Conservation (phyloP, 2,888 invertebrate genomes). For the Cryptocephalus moraei region DNA sequence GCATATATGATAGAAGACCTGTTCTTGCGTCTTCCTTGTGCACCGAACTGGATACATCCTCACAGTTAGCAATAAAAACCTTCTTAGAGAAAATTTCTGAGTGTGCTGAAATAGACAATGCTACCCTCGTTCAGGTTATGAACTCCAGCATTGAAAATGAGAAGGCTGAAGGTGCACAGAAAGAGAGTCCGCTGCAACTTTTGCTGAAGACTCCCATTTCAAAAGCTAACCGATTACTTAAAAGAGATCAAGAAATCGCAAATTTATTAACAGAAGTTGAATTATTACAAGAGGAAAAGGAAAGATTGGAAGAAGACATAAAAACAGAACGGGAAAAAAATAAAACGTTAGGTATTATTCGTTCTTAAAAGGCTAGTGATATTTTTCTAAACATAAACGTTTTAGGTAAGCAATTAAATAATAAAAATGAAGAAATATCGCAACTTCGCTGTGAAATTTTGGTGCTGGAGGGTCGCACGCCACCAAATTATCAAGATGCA, state of each 20-base stretch:
- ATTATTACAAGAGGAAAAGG: constrained; percentile 51
- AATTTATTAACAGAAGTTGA: constrained; percentile 49
- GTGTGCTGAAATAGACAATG: constrained; percentile 16
- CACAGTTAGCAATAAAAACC: constrained; percentile 28
- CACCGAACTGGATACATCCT: constrained; percentile 21
- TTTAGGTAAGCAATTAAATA: constrained; percentile 32
- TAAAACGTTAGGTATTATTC: constrained; percentile 41
- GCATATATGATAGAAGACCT: constrained; percentile 30
- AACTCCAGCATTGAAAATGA: constrained; percentile 14
- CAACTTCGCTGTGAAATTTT: constrained; percentile 30
- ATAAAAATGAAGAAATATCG: constrained; percentile 34
- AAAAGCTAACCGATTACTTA: constrained; percentile 21
- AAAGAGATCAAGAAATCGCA: constrained; percentile 39
- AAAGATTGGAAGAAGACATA: constrained; percentile 51
- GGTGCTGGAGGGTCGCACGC: constrained; percentile 24
- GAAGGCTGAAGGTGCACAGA: constrained; percentile 3
- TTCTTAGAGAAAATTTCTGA: constrained; percentile 28
- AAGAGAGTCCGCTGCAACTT: constrained; percentile 27
- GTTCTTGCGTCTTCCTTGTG: constrained; percentile 33
- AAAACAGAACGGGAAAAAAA: constrained; percentile 43
- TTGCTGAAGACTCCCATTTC: constrained; percentile 28
- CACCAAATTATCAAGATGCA: constrained; percentile 29
- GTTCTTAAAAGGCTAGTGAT: neutral
- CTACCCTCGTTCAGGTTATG: constrained; percentile 23
- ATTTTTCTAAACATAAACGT: neutral